Percentiles rank a stretch among this genome's conserved stretches.
Conservation (phyloP, 2,113 vertebrate genomes). For the Xiphophorus couchianus region DNA sequence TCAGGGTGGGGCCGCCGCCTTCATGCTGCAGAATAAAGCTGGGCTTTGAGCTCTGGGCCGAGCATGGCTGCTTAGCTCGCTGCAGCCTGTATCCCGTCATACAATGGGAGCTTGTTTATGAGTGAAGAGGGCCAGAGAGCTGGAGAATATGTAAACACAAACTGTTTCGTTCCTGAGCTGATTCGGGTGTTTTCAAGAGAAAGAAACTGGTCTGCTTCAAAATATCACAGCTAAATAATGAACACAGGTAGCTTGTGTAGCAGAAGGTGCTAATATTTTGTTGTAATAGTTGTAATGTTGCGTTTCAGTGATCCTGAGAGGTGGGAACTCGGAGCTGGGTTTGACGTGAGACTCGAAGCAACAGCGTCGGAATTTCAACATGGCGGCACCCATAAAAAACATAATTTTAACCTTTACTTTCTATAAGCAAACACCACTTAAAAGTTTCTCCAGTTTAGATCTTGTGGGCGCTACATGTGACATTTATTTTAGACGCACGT, state of each 20-base stretch:
- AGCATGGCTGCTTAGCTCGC: constrained; percentile 27
- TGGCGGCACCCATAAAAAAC: no score
- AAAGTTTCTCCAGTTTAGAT: no score
- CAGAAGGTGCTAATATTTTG: no score
- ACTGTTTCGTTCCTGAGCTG: constrained; percentile 21
- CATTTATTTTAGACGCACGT: no score
- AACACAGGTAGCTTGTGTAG: not conserved
- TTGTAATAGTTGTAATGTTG: no score
- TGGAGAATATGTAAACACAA: constrained; percentile 40
- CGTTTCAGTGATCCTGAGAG: no score
- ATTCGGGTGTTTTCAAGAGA: constrained; percentile 63
- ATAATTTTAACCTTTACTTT: no score
- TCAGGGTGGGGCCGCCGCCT: constrained; percentile 61
- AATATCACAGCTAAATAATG: constrained; percentile 1
- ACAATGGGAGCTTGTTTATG: constrained; percentile 72
- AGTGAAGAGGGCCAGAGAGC: constrained; percentile 33
- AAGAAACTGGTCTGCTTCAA: constrained; percentile 60
- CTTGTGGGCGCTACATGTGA: no score
- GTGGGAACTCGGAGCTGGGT: no score
- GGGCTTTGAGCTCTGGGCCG: constrained; percentile 48
- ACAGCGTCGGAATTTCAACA: no score
- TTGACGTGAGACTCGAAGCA: no score
- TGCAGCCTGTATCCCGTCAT: constrained; percentile 38
- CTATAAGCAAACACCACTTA: no score
- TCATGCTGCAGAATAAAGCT: constrained; percentile 57